Base-by-base conservation (phyloP, 1,140 invertebrate genomes). In the Oreohelix idahoensis region DNA sequence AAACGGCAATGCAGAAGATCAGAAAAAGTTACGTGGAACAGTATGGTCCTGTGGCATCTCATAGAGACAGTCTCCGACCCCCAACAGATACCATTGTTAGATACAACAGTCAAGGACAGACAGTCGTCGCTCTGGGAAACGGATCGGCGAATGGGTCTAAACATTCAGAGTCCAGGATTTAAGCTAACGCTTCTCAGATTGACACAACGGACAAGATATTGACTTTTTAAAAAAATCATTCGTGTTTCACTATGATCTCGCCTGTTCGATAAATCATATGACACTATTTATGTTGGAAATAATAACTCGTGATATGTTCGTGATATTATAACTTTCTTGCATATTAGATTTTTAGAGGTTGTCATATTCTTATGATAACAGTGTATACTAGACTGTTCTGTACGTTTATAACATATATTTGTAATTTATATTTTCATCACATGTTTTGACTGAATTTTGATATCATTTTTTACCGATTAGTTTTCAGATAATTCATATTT, bases 21-120 rank as follows among this genome's bases (percentile, higher is more conserved):
- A 45, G 92, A 94, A 86, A 94, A 86, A 93, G 92, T 83, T 94
- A 93, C 79, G 90, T 90, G 23, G 91, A 91, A 81, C 92, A 93
- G 86, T 94, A 92, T 84, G 93, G 93, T 4, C 87, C 87, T 26
- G 86, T 87, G 75, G 84, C 86, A n/a, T 86, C 87, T 11, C 86
- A 87, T 63, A 58, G 89, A 63, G 89, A 90, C 81, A 91, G 89
- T 78, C 84, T 92, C 29, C 79, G 88, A 63, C 89, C 89, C 10
- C 88, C 89, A 49, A 87, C 86, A 71, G 89, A 90, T 42, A 89
- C 90, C 17, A 83, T 90, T 13, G 91, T 92, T 1, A 84, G 89
- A 36, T 92, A 92, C 74, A 88, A 92, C 84, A 92, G 90, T 79
- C 91, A 91, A 29, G 91, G 91, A 11, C 88, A 90, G 35, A 92